phyloP scores from a whole-genome alignment of 53 echinoderm and acorn worm genomes.

The Paelopatides confundens region DNA sequence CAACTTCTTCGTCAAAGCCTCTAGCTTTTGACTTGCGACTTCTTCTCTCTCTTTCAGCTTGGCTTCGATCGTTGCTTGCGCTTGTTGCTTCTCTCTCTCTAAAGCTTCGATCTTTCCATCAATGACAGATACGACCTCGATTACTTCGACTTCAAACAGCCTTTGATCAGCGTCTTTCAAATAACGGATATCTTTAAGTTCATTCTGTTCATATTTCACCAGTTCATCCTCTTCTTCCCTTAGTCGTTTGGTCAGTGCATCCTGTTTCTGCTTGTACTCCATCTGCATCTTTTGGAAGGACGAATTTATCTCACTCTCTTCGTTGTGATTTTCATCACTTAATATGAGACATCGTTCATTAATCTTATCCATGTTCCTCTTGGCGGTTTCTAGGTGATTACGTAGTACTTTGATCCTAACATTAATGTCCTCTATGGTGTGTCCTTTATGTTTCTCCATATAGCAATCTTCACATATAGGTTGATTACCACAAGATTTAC shows the following conservation, averaged over 20 bases:
- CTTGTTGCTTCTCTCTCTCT: not conserved
- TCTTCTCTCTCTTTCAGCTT: not conserved
- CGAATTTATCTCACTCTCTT: not conserved
- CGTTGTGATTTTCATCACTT: conserved; percentile 37
- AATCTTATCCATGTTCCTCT: conserved; percentile 14
- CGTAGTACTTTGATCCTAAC: not conserved
- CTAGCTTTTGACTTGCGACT: not conserved
- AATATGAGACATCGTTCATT: not conserved
- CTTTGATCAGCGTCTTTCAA: conserved; percentile 31
- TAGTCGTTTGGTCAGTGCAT: not conserved
- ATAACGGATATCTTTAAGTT: not conserved
- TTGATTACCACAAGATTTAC: not conserved
- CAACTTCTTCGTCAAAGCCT: not conserved
- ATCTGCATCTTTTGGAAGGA: not conserved
- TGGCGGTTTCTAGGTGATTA: not conserved
- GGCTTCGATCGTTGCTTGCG: not conserved
- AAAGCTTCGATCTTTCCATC: conserved; percentile 1
- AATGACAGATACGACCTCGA: not conserved
- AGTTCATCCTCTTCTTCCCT: not conserved
- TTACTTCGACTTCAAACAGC: conserved; percentile 15
- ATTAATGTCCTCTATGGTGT: not conserved
- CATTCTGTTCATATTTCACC: not conserved
- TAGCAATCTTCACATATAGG: not conserved
- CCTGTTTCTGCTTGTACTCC: not conserved
- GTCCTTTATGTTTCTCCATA: not conserved